Percentiles rank a stretch among this genome's conserved stretches.
These are phyloP conservation scores for Netelia virgata DNA, from an alignment of 2,888 invertebrate species.

Conservation along the genomic window DNA sequence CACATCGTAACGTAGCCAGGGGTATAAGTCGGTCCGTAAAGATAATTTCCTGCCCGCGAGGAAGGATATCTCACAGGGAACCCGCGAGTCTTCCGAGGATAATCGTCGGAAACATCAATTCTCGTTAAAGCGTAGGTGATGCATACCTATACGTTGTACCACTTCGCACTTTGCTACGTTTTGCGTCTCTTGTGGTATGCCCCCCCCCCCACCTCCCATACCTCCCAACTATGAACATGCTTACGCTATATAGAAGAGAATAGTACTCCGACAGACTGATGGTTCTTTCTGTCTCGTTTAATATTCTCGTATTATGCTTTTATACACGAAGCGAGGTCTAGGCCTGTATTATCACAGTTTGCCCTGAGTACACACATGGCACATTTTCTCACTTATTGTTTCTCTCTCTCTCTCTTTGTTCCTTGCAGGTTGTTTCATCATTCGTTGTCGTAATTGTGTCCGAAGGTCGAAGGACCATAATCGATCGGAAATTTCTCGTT, in stretches of 20 bases:
- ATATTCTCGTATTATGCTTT: slow-evolving; percentile 15
- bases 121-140: slow-evolving; percentile 78
- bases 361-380: no score
- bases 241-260: background rate
- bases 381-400: background rate
- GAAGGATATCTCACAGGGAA: slow-evolving; percentile 65
- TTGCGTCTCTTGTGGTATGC: slow-evolving; percentile 46
- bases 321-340: background rate
- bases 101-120: slow-evolving; percentile 83
- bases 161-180: slow-evolving; percentile 38
- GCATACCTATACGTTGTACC: slow-evolving; percentile 72
- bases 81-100: slow-evolving; percentile 74
- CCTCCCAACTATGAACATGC: background rate
- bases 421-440: no score
- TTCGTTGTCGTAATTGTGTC: no score
- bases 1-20: slow-evolving; percentile 49
- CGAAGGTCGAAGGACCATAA: no score
- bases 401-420: slow-evolving; percentile 1
- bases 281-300: slow-evolving; percentile 54
- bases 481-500: no score
- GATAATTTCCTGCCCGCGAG: slow-evolving; percentile 74
- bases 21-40: slow-evolving; percentile 59
- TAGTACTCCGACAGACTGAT: slow-evolving; percentile 25
- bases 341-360: no score
- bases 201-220: slow-evolving; percentile 7